Evolutionary conservation across 2,888 invertebrate genomes (phyloP).

Genomic region (Rosalia funebris): DNA sequence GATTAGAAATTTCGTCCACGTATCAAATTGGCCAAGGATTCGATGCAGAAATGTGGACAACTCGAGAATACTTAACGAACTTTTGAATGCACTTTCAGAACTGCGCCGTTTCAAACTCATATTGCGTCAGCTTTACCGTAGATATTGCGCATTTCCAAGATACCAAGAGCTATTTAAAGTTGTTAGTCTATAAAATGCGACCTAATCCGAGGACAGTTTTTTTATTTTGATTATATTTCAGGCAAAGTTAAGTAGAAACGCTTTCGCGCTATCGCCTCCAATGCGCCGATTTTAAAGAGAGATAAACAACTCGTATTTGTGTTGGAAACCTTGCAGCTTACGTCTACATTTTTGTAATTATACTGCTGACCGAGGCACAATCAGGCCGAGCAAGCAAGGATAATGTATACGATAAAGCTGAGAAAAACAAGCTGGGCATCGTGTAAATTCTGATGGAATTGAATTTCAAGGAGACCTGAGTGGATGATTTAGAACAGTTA

Average conservation of each 20-base stretch:
- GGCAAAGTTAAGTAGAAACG: no score
- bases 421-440: constrained; percentile 40
- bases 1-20: constrained; percentile 53
- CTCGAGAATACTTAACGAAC: constrained; percentile 48
- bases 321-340: background rate
- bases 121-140: constrained; percentile 36
- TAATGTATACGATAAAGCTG: constrained; percentile 42
- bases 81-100: constrained; percentile 40
- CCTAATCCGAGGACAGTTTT: constrained; percentile 7
- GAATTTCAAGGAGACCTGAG: constrained; percentile 38
- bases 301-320: background rate
- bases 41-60: constrained; percentile 49
- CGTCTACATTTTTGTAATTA: constrained; percentile 24
- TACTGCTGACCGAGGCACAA: constrained; percentile 40
- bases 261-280: no score
- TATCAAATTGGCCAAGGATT: constrained; percentile 51
- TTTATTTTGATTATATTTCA: no score
- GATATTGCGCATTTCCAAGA: constrained; percentile 26
- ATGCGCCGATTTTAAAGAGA: background rate
- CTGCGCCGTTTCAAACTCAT: constrained; percentile 40
- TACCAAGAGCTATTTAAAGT: constrained; percentile 5
- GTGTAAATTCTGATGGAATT: constrained; percentile 43
- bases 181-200: constrained; percentile 7
- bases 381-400: constrained; percentile 38
- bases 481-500: constrained; percentile 40